Evolutionary conservation across 2,888 invertebrate genomes (phyloP), one percentile per base, ranked within the genome.

Genomic region (Lepidochitona cinerea): DNA sequence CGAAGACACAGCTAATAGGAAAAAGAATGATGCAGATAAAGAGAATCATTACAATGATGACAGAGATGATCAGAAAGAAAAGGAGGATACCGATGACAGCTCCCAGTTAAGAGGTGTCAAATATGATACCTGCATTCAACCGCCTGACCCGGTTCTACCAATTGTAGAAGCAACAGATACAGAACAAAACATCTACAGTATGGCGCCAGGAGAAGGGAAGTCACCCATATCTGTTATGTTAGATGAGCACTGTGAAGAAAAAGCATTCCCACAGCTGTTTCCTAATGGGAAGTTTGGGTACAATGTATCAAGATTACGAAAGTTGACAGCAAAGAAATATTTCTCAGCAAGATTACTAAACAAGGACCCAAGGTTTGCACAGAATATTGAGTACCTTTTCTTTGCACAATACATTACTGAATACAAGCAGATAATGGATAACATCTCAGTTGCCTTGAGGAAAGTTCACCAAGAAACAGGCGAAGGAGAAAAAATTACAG

Each of bases 401-500:
- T n/a, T n/a, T n/a, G n/a, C n/a, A n/a, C n/a, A n/a, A n/a, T n/a
- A n/a, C n/a, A n/a, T n/a, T n/a, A n/a, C n/a, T n/a, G n/a, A n/a
- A n/a, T n/a, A n/a, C n/a, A n/a, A n/a, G n/a, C n/a, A n/a, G n/a
- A n/a, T n/a, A n/a, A n/a, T n/a, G n/a, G n/a, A n/a, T n/a, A n/a
- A 79, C 65, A 68, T 81, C 12, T 81, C 79, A 66, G 76, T 71
- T 69, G 74, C 78, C n/a, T 76, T 78, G 72, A 75, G 59, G 0
- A 59, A 41, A 7, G 69, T 73, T 29, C 37, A 75, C n/a, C 26
- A 73, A 68, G 72, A 74, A 70, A 76, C 74, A 37, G 72, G 68
- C 71, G 35, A 53, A 29, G 70, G 68, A 41, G 26, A 67, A 9
- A 9, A 65, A 2, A 54, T 65, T 9, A 67, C 70, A 14, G 77